Base-by-base conservation (phyloP, 2,113 vertebrate genomes). In the Silurus asotus region DNA sequence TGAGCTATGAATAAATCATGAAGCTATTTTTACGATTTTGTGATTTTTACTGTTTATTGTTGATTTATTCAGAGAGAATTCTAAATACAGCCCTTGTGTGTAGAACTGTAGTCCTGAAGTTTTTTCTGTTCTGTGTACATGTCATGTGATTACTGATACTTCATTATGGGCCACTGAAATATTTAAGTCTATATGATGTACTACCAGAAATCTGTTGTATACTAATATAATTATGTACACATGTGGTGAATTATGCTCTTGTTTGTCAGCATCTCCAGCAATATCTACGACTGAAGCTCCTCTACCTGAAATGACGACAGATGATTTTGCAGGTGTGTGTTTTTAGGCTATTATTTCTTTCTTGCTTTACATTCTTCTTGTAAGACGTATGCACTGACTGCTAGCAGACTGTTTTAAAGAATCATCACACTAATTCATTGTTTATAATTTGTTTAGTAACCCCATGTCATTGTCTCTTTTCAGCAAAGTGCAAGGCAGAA, bases 271-370 rank as follows among this genome's bases (percentile, higher is more conserved):
- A 51, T 90, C 75, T 28, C 37, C 80, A 86, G 82, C 67, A 78
- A 17, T 20, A 58, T 6, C 81, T 70, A 19, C 81, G 58, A 19
- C 87, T 64, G 62, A 87, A 37, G 49, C 23, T 13, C 6, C 67
- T 10, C 86, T 88, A 17, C 58, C 87, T 90, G 88, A 87, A 56
- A 82, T 89, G 82, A 64, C 90, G 0, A 25, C 87, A 0, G 79
- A 85, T 0, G 89, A 88, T 0, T 92, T 84, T 2, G 48, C 90
- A 37, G 92, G 92, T 93, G 87, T 1, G 61, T 70, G 0, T 78
- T 83, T 58, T 5, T 25, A 8, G 5, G 55, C 19, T n/a, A 23
- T 14, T 51, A 25, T 58, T 8, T 48, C 8, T 58, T 48, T 20
- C 15, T 79, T 8, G 9, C 5, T 55, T 76, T 53, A 11, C 58